Evolutionary conservation across 2,888 invertebrate genomes (phyloP).

Genomic region (Stramonita haemastoma): DNA sequence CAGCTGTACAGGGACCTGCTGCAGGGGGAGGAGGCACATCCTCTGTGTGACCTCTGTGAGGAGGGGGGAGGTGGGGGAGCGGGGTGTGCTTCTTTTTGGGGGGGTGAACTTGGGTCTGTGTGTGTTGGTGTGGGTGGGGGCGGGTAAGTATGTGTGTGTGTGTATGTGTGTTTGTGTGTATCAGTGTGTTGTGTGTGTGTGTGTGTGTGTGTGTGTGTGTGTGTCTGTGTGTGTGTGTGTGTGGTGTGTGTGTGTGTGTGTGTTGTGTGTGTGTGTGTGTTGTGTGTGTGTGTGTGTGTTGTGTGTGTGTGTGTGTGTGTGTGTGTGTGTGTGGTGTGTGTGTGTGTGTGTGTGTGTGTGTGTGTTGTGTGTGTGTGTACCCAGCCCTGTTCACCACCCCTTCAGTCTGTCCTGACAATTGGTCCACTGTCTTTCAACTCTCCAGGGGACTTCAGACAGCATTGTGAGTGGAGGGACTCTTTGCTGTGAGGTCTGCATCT

Average conservation of each 20-base stretch:
- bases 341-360: not conserved
- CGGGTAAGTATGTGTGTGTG: not conserved
- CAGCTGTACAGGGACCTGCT: slow-evolving; percentile 9
- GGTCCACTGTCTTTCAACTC: no score
- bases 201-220: not conserved
- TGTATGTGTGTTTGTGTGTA: not conserved
- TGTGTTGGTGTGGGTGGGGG: not conserved
- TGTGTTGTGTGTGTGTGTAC: not conserved
- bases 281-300: no score
- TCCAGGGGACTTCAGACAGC: no score
- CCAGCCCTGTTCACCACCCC: not conserved
- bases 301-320: no score
- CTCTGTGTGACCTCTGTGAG: not conserved
- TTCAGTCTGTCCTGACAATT: no score
- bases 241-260: not conserved
- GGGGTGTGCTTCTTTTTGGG: no score
- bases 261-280: not conserved
- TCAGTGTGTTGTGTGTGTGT: no score
- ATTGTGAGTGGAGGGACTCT: no score
- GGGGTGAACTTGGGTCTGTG: not conserved
- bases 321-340: not conserved
- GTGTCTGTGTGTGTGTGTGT: not conserved
- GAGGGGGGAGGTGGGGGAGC: not conserved
- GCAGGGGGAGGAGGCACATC: not conserved
- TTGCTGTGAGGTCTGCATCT: no score